Base-by-base conservation (phyloP, 2,797 vertebrate species). In the Darevskia nairensis region DNA sequence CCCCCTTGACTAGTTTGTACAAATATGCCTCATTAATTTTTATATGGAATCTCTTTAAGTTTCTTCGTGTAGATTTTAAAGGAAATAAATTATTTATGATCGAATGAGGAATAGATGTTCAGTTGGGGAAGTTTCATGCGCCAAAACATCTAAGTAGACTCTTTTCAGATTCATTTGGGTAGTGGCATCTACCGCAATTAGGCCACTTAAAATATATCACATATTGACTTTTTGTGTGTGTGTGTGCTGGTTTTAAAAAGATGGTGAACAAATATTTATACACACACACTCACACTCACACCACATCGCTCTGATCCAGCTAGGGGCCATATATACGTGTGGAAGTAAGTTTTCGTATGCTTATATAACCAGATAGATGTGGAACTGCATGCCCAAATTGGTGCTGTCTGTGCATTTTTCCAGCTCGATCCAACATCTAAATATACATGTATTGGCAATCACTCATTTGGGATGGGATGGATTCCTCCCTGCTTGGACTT, bases 11-110 rank as follows among this genome's bases (percentile, higher is more conserved):
- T 92, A 76, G 82, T 95, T 93, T 92, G 76, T 91, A 94, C 92
- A 90, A 88, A 92, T 89, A 91, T 74, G 66, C 3, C 59, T 93
- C 90, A 94, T 94, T 94, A 92, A 93, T 95, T 90, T 94, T 94
- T 92, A 85, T 44, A 86, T 29, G 76, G 72, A 84, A 81, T 0
- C 0, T 87, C 32, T 78, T 88, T 86, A 88, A 86, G 66, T 90
- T 81, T 84, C 35, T 72, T 76, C 92, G n/a, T 35, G 41, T 89
- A 89, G 75, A 39, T 87, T 94, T 88, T 80, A 89, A 89, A 86
- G 35, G 88, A 88, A 88, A 84, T 2, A 35, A 29, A 59, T 32
- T 61, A 61, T 32, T 92, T 93, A n/a, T 66, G 88, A 85, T 68
- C 84, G 88, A 86, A 90, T 90, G 85, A n/a, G 86, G 90, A 92